Evolutionary conservation across 1,140 invertebrate species (phyloP).

Genomic region (Drosophila arizonae): DNA sequence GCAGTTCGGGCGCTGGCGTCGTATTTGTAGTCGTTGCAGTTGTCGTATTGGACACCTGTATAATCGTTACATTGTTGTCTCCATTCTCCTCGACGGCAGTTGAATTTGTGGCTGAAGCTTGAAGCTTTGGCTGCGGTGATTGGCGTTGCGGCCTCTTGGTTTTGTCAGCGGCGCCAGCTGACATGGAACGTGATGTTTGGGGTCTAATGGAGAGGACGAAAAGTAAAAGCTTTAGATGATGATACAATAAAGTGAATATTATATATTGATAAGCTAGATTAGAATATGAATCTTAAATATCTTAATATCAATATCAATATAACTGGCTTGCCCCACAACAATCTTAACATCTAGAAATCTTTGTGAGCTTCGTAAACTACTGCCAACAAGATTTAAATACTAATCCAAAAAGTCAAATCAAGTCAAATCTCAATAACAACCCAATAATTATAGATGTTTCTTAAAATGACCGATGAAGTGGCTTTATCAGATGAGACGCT

Average conservation of each 20-base stretch:
- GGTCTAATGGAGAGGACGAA: slow-evolving; percentile 51
- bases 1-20: slow-evolving; percentile 57
- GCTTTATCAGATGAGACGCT: slow-evolving; percentile 34
- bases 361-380: no score
- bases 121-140: slow-evolving; percentile 17
- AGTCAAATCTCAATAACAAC: no score
- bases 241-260: no score
- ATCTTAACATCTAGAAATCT: neutral
- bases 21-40: slow-evolving; percentile 40
- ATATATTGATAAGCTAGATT: no score
- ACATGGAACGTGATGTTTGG: slow-evolving; percentile 77
- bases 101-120: slow-evolving; percentile 31
- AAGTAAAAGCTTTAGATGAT: neutral
- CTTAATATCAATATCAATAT: no score
- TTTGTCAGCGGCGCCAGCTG: slow-evolving; percentile 74
- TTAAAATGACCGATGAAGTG: slow-evolving; percentile 22
- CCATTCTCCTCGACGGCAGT: slow-evolving; percentile 33
- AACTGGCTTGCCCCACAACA: neutral
- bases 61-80: slow-evolving; percentile 78
- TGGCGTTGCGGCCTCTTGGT: slow-evolving; percentile 47
- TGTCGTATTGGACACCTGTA: slow-evolving; percentile 71
- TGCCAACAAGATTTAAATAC: no score
- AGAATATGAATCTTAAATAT: no score
- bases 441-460: slow-evolving; percentile 2
- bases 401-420: neutral